Evolutionary conservation across 2,113 vertebrate genomes (phyloP).

Genomic region (Promerops cafer): DNA sequence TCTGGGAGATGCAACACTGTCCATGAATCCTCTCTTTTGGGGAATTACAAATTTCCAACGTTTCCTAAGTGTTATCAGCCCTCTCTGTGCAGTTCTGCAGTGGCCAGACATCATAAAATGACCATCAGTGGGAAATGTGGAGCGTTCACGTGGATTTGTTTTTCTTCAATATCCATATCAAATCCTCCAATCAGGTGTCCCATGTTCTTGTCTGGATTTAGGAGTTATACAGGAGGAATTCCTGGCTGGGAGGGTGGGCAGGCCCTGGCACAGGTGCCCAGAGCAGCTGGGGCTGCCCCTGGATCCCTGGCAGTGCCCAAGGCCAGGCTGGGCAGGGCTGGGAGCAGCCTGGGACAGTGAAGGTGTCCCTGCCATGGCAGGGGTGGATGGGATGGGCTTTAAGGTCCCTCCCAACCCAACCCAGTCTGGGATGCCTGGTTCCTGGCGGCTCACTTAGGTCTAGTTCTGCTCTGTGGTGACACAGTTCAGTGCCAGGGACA

Average conservation of each 20-base stretch:
- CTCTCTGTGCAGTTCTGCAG: neutral
- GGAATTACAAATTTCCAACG: fast-evolving
- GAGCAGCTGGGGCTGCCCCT: neutral
- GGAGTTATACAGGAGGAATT: neutral
- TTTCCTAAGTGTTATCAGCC: fast-evolving
- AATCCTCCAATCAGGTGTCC: neutral
- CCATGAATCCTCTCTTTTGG: neutral
- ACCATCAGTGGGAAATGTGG: fast-evolving
- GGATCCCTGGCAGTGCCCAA: neutral
- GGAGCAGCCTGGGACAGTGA: fast-evolving
- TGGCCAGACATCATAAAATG: neutral
- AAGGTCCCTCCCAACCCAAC: neutral
- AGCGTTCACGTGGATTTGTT: fast-evolving
- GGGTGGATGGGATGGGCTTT: neutral
- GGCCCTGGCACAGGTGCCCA: neutral
- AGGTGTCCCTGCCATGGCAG: neutral
- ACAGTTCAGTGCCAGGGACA: neutral
- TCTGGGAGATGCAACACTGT: neutral
- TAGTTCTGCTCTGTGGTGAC: neutral
- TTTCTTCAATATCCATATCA: fast-evolving
- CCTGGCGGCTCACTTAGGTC: neutral
- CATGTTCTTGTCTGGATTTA: neutral
- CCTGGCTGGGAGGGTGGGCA: fast-evolving
- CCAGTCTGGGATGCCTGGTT: neutral
- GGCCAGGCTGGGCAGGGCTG: neutral